Base-by-base conservation (phyloP, 1,140 invertebrate species). In the Nasonia longicornis region DNA sequence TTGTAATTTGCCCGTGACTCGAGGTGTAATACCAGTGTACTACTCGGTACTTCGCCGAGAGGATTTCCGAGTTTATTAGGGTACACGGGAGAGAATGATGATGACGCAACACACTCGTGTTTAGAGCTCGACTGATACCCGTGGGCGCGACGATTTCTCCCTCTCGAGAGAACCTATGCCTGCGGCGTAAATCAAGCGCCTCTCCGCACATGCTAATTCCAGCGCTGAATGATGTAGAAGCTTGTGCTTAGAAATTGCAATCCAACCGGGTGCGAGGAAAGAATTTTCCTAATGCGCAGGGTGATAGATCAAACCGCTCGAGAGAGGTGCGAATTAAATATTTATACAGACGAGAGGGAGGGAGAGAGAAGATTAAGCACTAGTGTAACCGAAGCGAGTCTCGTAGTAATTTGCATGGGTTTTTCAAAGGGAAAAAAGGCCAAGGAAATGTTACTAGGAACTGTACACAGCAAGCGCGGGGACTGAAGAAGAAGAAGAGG, bases 371-470 rank as follows among this genome's bases (percentile, higher is more conserved):
- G 52, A 58, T 58, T 58, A 58, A 58, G 16, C 6, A 20, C 6
- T n/a, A 58, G 20, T 58, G 26, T 26, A 26, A n/a, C 45, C 48
- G 16, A 12, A 3, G 52, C 12, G 20, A 58, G 20, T n/a, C 20
- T 6, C 52, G 20, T n/a, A 58, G 20, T 58, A 58, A 58, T 58
- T 58, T 58, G 52, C 52, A 58, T 58, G 20, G 52, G 52, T 58
- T 58, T 58, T 58, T 58, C 52, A n/a, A n/a, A n/a, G 20, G 4
- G 20, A 58, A 48, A 45, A 67, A 42, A 48, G n/a, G 63, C 35
- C 22, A 58, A 11, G 75, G 38, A 77, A 48, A 77, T 69, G 38
- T 77, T 77, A 77, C 75, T 63, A 42, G 64, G 38, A 67, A 67
- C 75, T 77, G 8, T 77, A 58, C 52, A 1, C 6, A 6, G 20